Evolutionary conservation across 2,797 vertebrate species (phyloP).

Genomic region (Microhierax caerulescens): DNA sequence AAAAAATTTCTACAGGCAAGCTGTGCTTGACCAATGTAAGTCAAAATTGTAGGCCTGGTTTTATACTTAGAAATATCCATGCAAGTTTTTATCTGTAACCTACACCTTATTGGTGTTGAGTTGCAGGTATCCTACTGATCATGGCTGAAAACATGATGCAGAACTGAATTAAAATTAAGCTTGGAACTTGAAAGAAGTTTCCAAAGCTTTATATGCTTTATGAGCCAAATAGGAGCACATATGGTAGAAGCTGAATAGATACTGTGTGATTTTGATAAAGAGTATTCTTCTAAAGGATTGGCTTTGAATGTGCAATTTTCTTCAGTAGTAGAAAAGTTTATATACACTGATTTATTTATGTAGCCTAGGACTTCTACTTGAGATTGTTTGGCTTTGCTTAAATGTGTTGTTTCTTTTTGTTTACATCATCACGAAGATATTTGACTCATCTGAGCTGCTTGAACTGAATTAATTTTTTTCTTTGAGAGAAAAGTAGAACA

Average conservation of each 20-base stretch:
- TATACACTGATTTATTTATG: neutral
- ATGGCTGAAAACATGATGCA: neutral
- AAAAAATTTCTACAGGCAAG: neutral
- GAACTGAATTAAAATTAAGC: neutral
- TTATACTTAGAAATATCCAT: neutral
- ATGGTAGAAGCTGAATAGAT: neutral
- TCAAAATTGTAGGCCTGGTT: neutral
- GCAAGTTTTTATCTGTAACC: neutral
- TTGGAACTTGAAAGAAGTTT: neutral
- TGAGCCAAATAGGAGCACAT: neutral
- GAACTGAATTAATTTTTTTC: neutral
- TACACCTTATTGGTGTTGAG: neutral
- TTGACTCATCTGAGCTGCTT: neutral
- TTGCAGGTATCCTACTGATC: neutral
- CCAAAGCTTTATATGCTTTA: neutral
- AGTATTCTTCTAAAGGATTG: neutral
- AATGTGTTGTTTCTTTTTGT: neutral
- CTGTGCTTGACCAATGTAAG: accelerated
- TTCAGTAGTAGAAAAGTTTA: neutral
- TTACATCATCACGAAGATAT: constrained; percentile 25
- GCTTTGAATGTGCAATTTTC: neutral
- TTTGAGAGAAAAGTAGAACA: constrained; percentile 33
- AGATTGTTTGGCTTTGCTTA: neutral
- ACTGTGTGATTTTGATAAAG: neutral
- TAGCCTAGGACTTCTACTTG: neutral